Evolutionary conservation across 2,797 vertebrate genomes (phyloP), one percentile per base, ranked within the genome.

Genomic region (Etheostoma perlongum): DNA sequence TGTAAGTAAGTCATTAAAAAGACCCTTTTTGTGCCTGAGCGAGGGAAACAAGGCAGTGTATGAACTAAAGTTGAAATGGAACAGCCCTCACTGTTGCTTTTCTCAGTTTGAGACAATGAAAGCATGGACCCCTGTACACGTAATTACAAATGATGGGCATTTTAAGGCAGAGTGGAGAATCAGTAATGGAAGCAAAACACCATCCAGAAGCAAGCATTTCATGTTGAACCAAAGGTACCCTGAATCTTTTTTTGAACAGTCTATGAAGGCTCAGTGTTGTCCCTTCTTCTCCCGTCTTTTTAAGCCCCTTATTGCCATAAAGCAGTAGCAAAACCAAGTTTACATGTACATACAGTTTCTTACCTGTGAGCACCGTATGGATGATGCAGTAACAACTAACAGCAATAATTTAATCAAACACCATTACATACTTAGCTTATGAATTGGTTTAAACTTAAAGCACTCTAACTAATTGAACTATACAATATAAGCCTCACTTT

Each of bases 61-160:
- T 60, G 27, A 58, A 4, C 48, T 58, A 2, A 47, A 46, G 27
- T n/a, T 64, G 13, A 81, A 71, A 40, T 54, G 16, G 12, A 78
- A 46, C 14, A 57, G 2, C 16, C 13, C 27, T 69, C 33, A n/a
- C 18, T n/a, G 12, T 66, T 27, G 27, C 40, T 16, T 6, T 13
- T 5, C 12, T 33, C 12, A 55, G 1, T 21, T 27, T 59, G 27
- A 18, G 40, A 5, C 27, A 21, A 52, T 58, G 13, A 16, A 57
- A 27, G 21, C 5, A 23, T 2, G 30, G 21, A 47, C 9, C 9
- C 10, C 27, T 70, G 21, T 44, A 13, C 57, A 60, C 47, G 4
- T 27, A 19, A 59, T 65, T 15, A 5, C 18, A 72, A 47, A 19
- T 59, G 57, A 54, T 42, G 16, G 33, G 23, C 13, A n/a, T 70